Evolutionary conservation across 2,113 vertebrate genomes (phyloP).

Genomic region (Aythya baeri): DNA sequence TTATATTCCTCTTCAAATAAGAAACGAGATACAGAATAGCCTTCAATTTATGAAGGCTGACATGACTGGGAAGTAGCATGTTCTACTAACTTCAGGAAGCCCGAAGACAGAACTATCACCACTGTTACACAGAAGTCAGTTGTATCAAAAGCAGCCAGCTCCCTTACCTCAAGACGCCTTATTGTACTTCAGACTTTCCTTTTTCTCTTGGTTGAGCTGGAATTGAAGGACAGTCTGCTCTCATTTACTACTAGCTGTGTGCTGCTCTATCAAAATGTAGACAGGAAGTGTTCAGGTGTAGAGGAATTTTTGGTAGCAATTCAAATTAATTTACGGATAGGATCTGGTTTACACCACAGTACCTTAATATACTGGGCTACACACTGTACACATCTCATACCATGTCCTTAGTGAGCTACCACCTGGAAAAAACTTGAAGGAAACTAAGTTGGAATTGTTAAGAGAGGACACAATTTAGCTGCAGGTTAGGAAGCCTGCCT

Average conservation of each 20-base stretch:
- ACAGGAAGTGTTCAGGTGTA: rapidly evolving
- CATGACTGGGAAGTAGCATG: neutral
- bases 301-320: neutral
- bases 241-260: rapidly evolving
- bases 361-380: neutral
- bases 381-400: rapidly evolving
- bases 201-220: rapidly evolving
- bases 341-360: neutral
- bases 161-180: rapidly evolving
- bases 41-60: neutral
- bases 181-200: rapidly evolving
- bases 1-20: rapidly evolving
- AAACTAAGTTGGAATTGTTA: no score
- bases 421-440: no score
- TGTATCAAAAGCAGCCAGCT: neutral
- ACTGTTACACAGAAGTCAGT: rapidly evolving
- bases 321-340: rapidly evolving
- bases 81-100: rapidly evolving
- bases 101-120: rapidly evolving
- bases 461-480: neutral
- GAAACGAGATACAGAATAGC: no score
- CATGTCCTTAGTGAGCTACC: neutral
- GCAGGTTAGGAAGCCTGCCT: rapidly evolving
- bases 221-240: neutral
- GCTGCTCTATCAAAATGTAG: rapidly evolving